Conservation (phyloP, 2,113 vertebrate species). For the Albula goreensis region DNA sequence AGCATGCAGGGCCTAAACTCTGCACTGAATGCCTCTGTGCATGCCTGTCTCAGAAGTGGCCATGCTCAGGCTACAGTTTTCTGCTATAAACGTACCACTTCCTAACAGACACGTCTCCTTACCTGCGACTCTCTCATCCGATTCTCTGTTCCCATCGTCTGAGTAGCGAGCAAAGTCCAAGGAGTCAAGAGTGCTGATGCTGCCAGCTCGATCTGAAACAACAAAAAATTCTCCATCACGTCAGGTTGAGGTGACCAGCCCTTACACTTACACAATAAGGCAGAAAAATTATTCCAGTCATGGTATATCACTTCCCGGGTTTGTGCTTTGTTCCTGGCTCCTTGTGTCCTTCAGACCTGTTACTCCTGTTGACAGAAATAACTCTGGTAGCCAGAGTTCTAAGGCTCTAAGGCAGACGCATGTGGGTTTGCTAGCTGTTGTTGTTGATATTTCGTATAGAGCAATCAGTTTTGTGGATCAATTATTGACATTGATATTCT, state of each 20-base stretch:
- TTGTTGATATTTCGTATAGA: not conserved
- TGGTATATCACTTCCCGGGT: not conserved
- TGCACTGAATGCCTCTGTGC: not conserved
- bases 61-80: not conserved
- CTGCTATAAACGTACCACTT: not conserved
- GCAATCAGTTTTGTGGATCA: not conserved
- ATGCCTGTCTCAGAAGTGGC: not conserved
- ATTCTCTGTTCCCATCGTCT: constrained; percentile 95
- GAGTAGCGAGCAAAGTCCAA: constrained; percentile 98
- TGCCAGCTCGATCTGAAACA: constrained; percentile 87
- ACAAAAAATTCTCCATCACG: not conserved
- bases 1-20: not conserved
- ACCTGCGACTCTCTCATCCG: constrained; percentile 95
- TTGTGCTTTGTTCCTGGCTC: too few species aligned
- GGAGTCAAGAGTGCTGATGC: constrained; percentile 98
- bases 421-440: too few species aligned
- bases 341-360: not conserved
- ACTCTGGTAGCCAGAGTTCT: not conserved
- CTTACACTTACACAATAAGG: not conserved
- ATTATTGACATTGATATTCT: not conserved
- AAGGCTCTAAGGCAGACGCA: not conserved
- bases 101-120: constrained; percentile 49
- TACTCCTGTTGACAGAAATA: not conserved
- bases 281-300: too few species aligned
- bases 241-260: not conserved